Conservation (phyloP, 2,888 invertebrate genomes). For the Calameuta filiformis region DNA sequence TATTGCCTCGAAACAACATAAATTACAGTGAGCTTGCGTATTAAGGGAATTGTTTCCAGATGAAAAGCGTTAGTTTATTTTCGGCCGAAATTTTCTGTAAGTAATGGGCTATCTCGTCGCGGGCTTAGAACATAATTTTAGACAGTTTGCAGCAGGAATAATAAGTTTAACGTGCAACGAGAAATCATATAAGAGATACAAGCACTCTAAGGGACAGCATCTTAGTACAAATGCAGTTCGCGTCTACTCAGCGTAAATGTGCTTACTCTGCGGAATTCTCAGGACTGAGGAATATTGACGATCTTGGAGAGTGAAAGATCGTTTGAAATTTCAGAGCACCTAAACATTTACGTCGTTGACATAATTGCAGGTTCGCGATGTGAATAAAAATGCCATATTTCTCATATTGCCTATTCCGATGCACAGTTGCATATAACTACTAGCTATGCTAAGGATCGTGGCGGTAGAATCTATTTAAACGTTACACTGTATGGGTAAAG, state of each 20-base stretch:
- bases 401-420: background rate
- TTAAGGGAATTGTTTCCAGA: background rate
- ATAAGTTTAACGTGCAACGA: background rate
- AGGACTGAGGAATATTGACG: background rate
- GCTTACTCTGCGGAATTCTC: background rate
- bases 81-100: background rate
- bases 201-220: background rate
- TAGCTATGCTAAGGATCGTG: background rate
- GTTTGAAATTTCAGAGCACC: background rate
- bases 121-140: background rate
- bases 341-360: background rate
- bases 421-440: background rate
- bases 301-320: background rate
- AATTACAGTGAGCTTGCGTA: background rate
- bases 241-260: too few species aligned
- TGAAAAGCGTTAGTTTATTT: background rate
- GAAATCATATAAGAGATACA: background rate
- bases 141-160: background rate
- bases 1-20: background rate
- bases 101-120: background rate
- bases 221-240: background rate
- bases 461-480: background rate
- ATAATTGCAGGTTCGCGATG: background rate
- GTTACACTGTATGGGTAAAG: background rate
- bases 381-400: background rate